Base-by-base conservation (phyloP, 1,140 invertebrate species). In the Orussus abietinus region DNA sequence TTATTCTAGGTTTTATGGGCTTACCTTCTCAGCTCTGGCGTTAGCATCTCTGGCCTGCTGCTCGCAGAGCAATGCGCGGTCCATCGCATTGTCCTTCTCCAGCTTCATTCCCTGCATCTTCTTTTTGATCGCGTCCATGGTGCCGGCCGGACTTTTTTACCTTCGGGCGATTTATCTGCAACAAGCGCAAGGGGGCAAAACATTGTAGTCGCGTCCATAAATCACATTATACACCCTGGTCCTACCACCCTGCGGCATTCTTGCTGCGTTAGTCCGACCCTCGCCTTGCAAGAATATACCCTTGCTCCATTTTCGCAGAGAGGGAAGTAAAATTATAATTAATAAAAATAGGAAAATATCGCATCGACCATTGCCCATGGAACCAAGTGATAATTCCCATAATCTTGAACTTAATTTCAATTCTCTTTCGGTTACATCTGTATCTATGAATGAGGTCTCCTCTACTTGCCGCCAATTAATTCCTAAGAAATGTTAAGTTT, bases 71-170 rank as follows among this genome's bases (percentile, higher is more conserved):
- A 81, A 86, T 55, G 93, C 90, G 65, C 90, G 85, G 72, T 97
- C 95, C 78, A 94, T 83, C 63, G 93, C 94, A 75, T 94, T 95
- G 76, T 98, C 95, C 83, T 96, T 98, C 82, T 97, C 94, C 80
- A 96, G 81, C 88, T 97, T 98, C 93, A 98, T 97, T 77, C 90
- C 90, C 81, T 96, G 90, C 95, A 98, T 98, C 82, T 98, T 98
- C 88, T 98, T 98, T 88, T 98, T 98, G 83, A 98, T 98, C 77
- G 92, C 92, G 83, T 98, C 94, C 94, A 98, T 97, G 75, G 76
- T 80, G 76, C 67, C 57, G 57, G 71, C 54, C 72, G 74, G 71
- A 63, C 71, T 60, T 58, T 49, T 58, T 55, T 69, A 42, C 53
- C 18, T 22, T 54, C 39, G 48, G 47, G 57, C 43, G 49, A 47